Base-by-base conservation (phyloP, 2,797 vertebrate genomes). In the Gastrophryne carolinensis region DNA sequence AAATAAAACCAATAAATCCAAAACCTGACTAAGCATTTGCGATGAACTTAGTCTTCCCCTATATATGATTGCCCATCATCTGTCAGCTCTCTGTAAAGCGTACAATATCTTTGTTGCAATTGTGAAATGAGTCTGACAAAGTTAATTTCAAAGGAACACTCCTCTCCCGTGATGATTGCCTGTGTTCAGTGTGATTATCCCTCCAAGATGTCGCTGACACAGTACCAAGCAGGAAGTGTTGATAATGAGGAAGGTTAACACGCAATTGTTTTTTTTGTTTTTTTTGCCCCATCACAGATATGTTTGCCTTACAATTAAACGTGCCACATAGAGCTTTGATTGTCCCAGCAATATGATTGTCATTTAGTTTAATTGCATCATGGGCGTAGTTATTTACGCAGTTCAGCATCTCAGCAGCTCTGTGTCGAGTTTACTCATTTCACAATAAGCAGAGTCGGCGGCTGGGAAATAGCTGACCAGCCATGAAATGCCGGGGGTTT, bases 231-330 rank as follows among this genome's bases (percentile, higher is more conserved):
- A 64, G 70, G 50, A 73, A 73, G 26, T 56, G 35, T 17, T 13
- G 26, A 27, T 52, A 65, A 73, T 73, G 49, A 73, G 60, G 35
- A 44, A 73, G 71, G 50, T 73, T 73, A 73, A 65, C 61, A 73
- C 44, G 4, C 23, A 47, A 19, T 27, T 15, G 32, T 35, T 37
- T 47, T n/a, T n/a, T n/a, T n/a, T n/a, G n/a, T n/a, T n/a, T n/a
- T n/a, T n/a, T 67, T 52, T 67, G 64, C 17, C 49, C 52, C 37
- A 69, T 65, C 49, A 56, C 21, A 49, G 61, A 65, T 56, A 64
- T 54, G 35, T 64, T 63, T 64, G 71, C 60, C 50, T 32, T 23
- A 64, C 60, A 44, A 65, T 65, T 64, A 65, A 56, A 64, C 60
- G 21, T 64, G 61, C 71, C 71, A 56, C 71, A 73, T 56, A 63